Evolutionary conservation across 2,888 invertebrate genomes (phyloP).

Genomic region (Catocala fraxini): DNA sequence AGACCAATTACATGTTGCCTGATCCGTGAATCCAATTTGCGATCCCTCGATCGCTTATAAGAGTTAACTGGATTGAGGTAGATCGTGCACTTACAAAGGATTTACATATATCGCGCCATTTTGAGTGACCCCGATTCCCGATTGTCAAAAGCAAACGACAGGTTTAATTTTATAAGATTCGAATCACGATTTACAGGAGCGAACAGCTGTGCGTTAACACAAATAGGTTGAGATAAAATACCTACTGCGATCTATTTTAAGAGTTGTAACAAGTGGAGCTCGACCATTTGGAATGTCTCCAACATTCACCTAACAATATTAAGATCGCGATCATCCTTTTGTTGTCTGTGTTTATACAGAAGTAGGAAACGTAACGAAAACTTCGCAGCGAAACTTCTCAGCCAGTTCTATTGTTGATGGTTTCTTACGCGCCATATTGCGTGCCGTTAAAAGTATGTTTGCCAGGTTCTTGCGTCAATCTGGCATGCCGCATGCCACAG

Average conservation of each 20-base stretch:
- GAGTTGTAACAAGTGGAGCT: constrained; percentile 73
- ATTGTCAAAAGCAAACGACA: constrained; percentile 21
- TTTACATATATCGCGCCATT: not conserved
- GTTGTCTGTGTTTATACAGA: constrained; percentile 44
- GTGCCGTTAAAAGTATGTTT: too few species aligned
- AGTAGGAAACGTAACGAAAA: constrained; percentile 29
- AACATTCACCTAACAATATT: constrained; percentile 67
- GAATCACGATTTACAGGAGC: constrained; percentile 56
- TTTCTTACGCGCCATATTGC: too few species aligned
- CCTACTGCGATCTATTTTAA: constrained; percentile 73
- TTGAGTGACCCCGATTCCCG: constrained; percentile 21
- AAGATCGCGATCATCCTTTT: constrained; percentile 59
- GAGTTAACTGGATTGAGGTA: too few species aligned
- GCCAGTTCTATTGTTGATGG: too few species aligned
- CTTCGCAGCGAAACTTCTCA: too few species aligned
- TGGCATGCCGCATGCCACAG: too few species aligned
- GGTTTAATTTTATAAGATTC: constrained; percentile 40
- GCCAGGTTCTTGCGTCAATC: too few species aligned
- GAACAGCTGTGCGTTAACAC: constrained; percentile 66
- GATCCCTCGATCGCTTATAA: too few species aligned
- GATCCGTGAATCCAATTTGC: too few species aligned
- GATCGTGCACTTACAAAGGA: too few species aligned
- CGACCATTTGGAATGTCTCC: constrained; percentile 80
- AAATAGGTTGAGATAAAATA: constrained; percentile 77
- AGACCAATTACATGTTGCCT: too few species aligned